phyloP scores from a whole-genome alignment of 2,797 vertebrate species.

The Sebastolobus altivelis region DNA sequence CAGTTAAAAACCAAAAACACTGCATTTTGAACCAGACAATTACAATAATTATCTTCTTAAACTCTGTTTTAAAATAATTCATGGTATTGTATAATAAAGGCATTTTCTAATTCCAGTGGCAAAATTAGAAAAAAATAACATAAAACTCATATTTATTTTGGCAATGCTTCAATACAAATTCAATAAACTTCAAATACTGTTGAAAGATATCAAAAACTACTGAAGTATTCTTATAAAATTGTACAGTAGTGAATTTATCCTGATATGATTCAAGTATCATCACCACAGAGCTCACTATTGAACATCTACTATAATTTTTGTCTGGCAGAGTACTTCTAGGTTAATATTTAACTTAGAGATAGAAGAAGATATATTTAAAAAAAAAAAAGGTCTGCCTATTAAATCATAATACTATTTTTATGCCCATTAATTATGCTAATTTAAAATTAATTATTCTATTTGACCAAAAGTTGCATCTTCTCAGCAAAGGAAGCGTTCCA shows the following conservation, averaged over 20 bases:
- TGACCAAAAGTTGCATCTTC: constrained; percentile 16
- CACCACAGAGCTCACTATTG: neutral
- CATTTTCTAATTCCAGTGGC: neutral
- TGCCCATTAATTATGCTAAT: constrained; percentile 42
- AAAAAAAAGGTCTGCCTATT: constrained; percentile 20
- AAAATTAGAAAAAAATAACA: neutral
- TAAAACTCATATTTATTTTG: neutral
- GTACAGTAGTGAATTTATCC: neutral
- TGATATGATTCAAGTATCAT: constrained; percentile 13
- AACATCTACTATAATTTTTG: neutral
- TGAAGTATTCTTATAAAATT: neutral
- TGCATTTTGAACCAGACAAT: neutral
- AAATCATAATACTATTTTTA: constrained; percentile 44
- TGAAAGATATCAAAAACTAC: neutral
- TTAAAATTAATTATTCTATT: constrained; percentile 47
- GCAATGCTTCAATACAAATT: neutral
- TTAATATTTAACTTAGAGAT: constrained; percentile 45
- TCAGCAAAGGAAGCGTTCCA: constrained; percentile 2
- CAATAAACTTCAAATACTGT: neutral
- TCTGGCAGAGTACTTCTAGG: constrained; percentile 7
- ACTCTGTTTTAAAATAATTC: neutral
- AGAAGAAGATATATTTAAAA: neutral
- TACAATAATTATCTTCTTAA: too few species aligned
- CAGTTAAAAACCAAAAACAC: neutral
- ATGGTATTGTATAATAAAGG: neutral